Evolutionary conservation across 2,113 vertebrate species (phyloP).

Genomic region (Cinclus cinclus): DNA sequence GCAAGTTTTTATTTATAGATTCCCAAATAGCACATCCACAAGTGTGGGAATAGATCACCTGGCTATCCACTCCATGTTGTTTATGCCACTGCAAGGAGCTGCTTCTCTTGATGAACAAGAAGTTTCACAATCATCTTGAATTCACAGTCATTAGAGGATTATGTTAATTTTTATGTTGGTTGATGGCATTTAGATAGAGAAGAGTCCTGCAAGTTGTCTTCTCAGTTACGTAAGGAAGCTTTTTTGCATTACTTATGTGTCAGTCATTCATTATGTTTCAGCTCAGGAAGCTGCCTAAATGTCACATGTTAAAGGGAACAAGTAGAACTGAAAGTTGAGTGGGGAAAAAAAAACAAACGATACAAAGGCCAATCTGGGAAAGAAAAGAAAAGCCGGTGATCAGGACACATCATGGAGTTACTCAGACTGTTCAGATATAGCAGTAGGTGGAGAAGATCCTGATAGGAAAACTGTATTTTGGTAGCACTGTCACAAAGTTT

Average conservation of each 20-base stretch:
- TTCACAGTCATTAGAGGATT: not conserved
- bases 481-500: not conserved
- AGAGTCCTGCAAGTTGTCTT: not conserved
- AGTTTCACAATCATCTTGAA: not conserved
- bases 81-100: not conserved
- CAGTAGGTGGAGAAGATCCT: not conserved
- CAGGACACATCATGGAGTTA: not conserved
- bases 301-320: not conserved
- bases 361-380: not conserved
- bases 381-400: not conserved
- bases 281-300: not conserved
- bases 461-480: not conserved
- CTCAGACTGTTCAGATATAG: not conserved
- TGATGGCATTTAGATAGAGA: not conserved
- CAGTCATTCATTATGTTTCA: not conserved
- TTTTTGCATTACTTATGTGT: not conserved
- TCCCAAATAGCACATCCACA: not conserved
- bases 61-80: not conserved
- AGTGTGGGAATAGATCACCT: not conserved
- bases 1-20: not conserved
- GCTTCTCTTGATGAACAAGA: not conserved
- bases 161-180: not conserved
- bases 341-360: not conserved
- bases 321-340: not conserved
- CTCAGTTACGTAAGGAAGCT: not conserved